Evolutionary conservation across 2,888 invertebrate genomes (phyloP), one percentile per base, ranked within the genome.

Genomic region (Hypomecis atomaria): DNA sequence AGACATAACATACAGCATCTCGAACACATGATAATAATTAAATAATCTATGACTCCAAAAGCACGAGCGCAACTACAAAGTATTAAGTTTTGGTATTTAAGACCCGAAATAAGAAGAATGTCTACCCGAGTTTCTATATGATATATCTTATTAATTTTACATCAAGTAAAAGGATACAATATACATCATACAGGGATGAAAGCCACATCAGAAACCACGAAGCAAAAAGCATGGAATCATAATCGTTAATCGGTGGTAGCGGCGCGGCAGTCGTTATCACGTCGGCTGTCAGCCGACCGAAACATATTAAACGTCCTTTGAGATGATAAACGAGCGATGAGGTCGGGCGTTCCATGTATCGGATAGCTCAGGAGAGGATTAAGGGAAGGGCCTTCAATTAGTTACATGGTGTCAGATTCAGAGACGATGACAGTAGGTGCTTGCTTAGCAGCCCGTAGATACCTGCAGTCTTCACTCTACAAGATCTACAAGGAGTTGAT

Each of bases 271-370:
- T 74, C 75, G 82, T 84, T 87, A 87, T 85, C 88, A 69, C 77
- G 71, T 71, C 66, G 73, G 78, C 87, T 89, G 90, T 90, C 91
- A 86, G 78, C 83, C 75, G 75, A 77, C 77, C 84, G 79, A 83
- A 90, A 90, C 88, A 90, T 91, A 91, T 91, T 92, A 92, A 88
- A 89, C 85, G 82, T 87, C 86, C 82, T 84, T 81, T 81, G 75
- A 78, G 85, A 88, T 92, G 92, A 92, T 92, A 87, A 88, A 92
- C 90, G 90, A 84, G 81, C 77, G 77, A 75, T 74, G 81, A 84
- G 81, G 82, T 84, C 78, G 84, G 59, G 72, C 71, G 75, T 73
- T 77, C 77, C 75, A 81, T 73, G 74, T 76, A 79, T 75, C 77
- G 74, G 69, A 67, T 60, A 37, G 53, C 59, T 7, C 63, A 69